Base-by-base conservation (phyloP, 35 echinoderm and acorn worm genomes). In the Eucidaris tribuloides region DNA sequence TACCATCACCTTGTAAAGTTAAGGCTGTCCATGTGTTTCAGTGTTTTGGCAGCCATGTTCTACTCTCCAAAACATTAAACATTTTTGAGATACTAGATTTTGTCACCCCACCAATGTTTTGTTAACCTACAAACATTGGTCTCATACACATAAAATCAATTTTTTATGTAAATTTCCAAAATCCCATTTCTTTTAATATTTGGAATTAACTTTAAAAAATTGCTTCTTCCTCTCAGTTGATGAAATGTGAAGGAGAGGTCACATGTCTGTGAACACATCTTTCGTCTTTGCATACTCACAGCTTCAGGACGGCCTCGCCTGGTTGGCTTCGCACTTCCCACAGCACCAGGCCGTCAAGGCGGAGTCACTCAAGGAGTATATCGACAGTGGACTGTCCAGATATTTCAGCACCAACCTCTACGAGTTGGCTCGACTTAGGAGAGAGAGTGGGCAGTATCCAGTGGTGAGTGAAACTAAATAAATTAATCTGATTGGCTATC, bases 361-460 rank as follows among this genome's bases (percentile, higher is more conserved):
- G 7, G 54, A 78, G 13, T 29, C 81, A 20, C 31, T 97, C 3
- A 60, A 82, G 55, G 89, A 83, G 44, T 97, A 88, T 37, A 28
- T 97, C 1, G 94, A 97, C 46, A 83, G 40, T 31, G 94, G 94
- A 11, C 55, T 97, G 9, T 79, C 81, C 18, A 46, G 70, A 32
- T 88, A 91, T 56, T 92, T 92, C 81, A 97, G 80, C 43, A 52
- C 78, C 14, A 70, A 13, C 19, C 45, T 97, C 65, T 40, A 89
- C 43, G 87, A 97, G 50, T 79, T 92, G 39, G 89, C 86, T n/a
- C 87, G 72, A 45, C 23, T 46, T 15, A 22, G 94, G 18, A 76
- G 82, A 37, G 77, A 81, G 85, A 97, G 46, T 74, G 91, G 76
- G 85, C 54, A 37, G 45, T 55, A 52, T 80, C 45, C 45, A 80